Evolutionary conservation across 2,888 invertebrate genomes (phyloP), one percentile per base, ranked within the genome.

Genomic region (Eugnorisma glareosa): DNA sequence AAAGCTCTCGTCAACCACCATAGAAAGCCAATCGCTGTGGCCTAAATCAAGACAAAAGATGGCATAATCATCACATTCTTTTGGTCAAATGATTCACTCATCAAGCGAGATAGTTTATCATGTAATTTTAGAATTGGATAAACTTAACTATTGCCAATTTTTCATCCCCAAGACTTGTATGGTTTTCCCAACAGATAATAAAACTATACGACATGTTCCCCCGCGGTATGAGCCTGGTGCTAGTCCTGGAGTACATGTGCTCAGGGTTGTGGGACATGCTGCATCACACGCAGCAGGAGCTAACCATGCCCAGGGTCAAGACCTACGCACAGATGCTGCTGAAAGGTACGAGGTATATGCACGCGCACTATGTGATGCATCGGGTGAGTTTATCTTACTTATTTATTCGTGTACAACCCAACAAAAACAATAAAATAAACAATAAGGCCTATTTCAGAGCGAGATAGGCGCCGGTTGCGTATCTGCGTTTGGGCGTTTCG

Each of bases 211-310:
- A 99, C 91, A 98, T 99, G 89, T 99, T 99, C 92, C 98, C 99
- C 0, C 98, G 98, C 89, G 98, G 99, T 1, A 98, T 98, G 93
- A 98, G 99, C 69, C 97, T 99, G 84, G 98, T 99, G 1, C 96
- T 99, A 86, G 99, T 99, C 0, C 98, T 99, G 95, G 99, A 99
- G 92, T 99, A 98, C 94, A 98, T 99, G 98, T 98, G 98, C n/a
- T 98, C 98, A 28, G 98, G 98, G 21, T 95, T 99, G 28, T 98
- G 98, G 96, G 98, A 98, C 88, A 97, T 98, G 92, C 95, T 99
- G 70, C 98, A 98, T 89, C 98, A 98, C 88, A 97, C 97, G 57
- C 97, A 97, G 72, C 97, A 97, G 86, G 97, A 98, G 15, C 94
- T 99, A 78, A 98, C 97, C 2, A 95, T 98, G 82, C 97, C 98